These are phyloP conservation scores for Epicauta chinensis DNA, from an alignment of 1,140 invertebrate genomes.

Conservation along the genomic window DNA sequence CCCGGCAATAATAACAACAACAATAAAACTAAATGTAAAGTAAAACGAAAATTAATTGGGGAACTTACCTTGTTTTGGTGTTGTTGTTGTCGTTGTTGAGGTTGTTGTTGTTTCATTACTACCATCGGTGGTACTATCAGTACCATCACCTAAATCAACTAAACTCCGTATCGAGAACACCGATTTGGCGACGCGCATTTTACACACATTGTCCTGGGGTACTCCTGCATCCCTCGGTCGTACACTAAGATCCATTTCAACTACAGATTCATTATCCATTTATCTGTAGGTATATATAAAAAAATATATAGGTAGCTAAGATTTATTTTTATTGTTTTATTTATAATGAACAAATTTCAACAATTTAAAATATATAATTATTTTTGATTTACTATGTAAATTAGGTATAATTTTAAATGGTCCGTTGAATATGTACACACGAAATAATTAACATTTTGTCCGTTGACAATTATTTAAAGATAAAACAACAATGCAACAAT, in stretches of 20 bases:
- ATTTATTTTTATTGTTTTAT: too few species aligned
- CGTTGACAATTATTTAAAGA: too few species aligned
- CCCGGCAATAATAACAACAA: too few species aligned
- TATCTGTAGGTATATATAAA: too few species aligned
- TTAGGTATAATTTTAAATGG: too few species aligned
- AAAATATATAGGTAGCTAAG: too few species aligned
- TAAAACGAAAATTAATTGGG: neutral
- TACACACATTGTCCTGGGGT: slow-evolving; percentile 27
- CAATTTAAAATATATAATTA: too few species aligned
- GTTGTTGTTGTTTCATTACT: neutral
- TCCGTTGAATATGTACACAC: too few species aligned
- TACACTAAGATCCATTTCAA: slow-evolving; percentile 41
- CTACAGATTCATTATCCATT: slow-evolving; percentile 32
- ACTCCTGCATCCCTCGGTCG: slow-evolving; percentile 22
- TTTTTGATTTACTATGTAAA: too few species aligned
- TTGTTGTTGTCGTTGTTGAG: neutral
- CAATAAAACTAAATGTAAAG: neutral
- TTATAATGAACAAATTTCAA: too few species aligned
- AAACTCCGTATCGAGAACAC: slow-evolving; percentile 52
- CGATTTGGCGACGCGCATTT: slow-evolving; percentile 49
- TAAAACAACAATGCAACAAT: too few species aligned
- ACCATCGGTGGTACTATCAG: slow-evolving; percentile 10
- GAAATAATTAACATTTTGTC: too few species aligned
- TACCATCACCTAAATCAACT: slow-evolving; percentile 48
- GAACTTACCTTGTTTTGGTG: neutral